Evolutionary conservation across 1,140 invertebrate genomes (phyloP).

Genomic region (Brachionus manjavacas): DNA sequence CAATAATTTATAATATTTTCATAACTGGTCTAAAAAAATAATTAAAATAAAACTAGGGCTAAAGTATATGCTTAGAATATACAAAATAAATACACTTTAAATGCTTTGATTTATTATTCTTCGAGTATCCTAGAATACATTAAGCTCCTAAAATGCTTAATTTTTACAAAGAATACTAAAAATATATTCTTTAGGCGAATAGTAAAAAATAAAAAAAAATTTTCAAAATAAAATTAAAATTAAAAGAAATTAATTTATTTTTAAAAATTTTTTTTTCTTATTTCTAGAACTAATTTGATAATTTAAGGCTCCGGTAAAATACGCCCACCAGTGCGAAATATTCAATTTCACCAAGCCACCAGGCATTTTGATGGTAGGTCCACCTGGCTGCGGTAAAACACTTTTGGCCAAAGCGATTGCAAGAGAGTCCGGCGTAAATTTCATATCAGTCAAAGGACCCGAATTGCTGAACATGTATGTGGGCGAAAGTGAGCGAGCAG

Average conservation of each 20-base stretch:
- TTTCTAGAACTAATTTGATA: neutral
- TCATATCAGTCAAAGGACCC: slow-evolving; percentile 93
- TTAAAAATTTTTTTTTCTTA: neutral
- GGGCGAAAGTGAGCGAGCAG: slow-evolving; percentile 93
- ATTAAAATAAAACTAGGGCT: too few species aligned
- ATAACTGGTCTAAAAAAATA: too few species aligned
- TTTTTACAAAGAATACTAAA: too few species aligned
- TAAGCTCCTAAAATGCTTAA: too few species aligned
- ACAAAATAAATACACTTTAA: too few species aligned
- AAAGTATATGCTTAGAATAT: too few species aligned
- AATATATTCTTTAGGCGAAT: too few species aligned
- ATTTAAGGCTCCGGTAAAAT: slow-evolving; percentile 76
- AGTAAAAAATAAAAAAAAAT: too few species aligned
- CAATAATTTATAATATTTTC: too few species aligned
- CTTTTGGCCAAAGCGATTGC: slow-evolving; percentile 69
- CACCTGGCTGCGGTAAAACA: slow-evolving; percentile 73
- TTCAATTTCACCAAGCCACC: slow-evolving; percentile 72
- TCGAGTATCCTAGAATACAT: too few species aligned
- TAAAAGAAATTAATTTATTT: neutral
- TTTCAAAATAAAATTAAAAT: neutral
- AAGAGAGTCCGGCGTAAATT: slow-evolving; percentile 91
- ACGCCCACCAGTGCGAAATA: slow-evolving; percentile 70
- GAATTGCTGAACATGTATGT: slow-evolving; percentile 97
- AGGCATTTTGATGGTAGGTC: slow-evolving; percentile 84
- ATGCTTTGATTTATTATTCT: too few species aligned